Evolutionary conservation across 2,888 invertebrate species (phyloP).

Genomic region (Epiblema foenella): DNA sequence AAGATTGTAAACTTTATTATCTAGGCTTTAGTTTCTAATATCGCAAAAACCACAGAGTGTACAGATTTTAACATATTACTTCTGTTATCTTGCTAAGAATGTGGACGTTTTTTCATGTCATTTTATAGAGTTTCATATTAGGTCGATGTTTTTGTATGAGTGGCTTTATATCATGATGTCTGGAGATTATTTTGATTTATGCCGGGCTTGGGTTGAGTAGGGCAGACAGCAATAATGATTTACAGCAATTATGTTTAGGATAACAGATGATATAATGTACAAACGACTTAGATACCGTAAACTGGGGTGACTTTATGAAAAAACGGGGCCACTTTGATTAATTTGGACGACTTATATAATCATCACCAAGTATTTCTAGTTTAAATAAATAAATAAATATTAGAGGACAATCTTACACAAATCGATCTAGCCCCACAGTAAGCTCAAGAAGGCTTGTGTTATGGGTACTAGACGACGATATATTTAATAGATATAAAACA

Average conservation of each 20-base stretch:
- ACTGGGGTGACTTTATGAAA: too few relatives aligned
- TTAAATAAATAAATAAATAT: too few relatives aligned
- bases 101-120: slow-evolving; percentile 21
- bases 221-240: not conserved
- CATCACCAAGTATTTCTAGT: too few relatives aligned
- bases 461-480: too few relatives aligned
- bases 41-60: not conserved
- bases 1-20: not conserved
- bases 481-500: too few relatives aligned
- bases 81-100: slow-evolving; percentile 6
- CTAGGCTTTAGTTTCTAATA: not conserved
- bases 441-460: too few relatives aligned
- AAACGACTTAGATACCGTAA: too few relatives aligned
- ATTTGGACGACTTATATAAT: too few relatives aligned
- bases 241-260: not conserved
- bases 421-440: too few relatives aligned
- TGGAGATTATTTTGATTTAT: slow-evolving; percentile 1
- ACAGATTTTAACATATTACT: not conserved
- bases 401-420: too few relatives aligned
- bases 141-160: not conserved
- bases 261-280: not conserved
- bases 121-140: slow-evolving; percentile 27
- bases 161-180: slow-evolving; percentile 14
- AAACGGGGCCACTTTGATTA: too few relatives aligned
- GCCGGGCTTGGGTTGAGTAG: not conserved